phyloP scores from a whole-genome alignment of 2,797 vertebrate genomes.

The Bucorvus abyssinicus region DNA sequence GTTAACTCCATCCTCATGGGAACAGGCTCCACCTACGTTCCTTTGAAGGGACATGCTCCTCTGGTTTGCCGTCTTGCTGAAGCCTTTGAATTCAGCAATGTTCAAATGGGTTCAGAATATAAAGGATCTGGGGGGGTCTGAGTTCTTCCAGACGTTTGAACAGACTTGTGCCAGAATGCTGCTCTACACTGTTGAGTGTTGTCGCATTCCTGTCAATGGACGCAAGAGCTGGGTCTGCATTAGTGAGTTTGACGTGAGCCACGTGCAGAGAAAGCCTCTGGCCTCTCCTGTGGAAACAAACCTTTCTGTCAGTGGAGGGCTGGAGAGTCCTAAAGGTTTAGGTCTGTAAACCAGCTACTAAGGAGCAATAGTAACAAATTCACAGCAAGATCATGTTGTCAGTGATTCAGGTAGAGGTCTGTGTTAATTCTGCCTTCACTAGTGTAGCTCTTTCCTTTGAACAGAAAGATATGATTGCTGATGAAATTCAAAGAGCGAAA shows the following conservation, averaged over 20 bases:
- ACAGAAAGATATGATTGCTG: slow-evolving; percentile 78
- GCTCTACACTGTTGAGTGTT: background rate
- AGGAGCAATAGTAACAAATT: background rate
- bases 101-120: background rate
- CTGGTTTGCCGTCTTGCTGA: background rate
- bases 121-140: background rate
- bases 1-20: too few relatives aligned
- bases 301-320: background rate
- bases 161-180: background rate
- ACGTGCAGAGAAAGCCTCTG: background rate
- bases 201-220: background rate
- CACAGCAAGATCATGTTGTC: background rate
- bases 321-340: background rate
- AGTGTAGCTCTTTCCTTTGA: background rate
- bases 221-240: background rate
- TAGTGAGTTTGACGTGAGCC: background rate
- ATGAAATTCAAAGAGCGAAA: slow-evolving; percentile 64
- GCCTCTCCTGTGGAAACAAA: background rate
- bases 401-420: background rate
- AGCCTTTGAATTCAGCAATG: background rate
- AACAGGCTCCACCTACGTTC: background rate
- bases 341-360: background rate
- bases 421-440: background rate
- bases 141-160: background rate
- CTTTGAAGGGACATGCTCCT: background rate